Evolutionary conservation across 1,140 invertebrate species (phyloP).

Genomic region (Ceratosolen fusciceps): DNA sequence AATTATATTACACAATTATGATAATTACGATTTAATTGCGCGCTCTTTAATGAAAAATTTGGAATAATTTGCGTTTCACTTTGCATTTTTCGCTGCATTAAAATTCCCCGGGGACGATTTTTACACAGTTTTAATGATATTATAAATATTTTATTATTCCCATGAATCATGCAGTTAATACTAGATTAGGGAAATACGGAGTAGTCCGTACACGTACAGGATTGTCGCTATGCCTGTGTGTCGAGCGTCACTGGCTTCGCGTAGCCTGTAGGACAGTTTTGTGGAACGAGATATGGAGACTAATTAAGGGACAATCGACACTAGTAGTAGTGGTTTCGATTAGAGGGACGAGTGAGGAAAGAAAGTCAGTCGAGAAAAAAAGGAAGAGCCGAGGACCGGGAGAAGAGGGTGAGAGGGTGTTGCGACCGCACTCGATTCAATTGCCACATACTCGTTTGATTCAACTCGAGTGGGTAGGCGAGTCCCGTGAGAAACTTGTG

Average conservation of each 20-base stretch:
- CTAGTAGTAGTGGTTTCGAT: background rate
- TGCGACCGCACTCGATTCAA: background rate
- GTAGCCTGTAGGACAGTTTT: no score
- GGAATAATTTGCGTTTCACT: background rate
- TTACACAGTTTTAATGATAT: background rate
- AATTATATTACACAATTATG: no score
- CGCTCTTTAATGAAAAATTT: no score
- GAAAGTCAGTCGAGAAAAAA: no score
- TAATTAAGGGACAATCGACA: conserved; percentile 32
- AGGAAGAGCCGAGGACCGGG: no score
- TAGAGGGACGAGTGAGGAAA: no score
- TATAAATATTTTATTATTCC: background rate
- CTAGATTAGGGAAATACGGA: background rate
- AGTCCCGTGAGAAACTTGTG: background rate
- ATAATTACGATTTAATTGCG: no score
- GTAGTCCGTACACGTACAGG: no score
- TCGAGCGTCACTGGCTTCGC: no score
- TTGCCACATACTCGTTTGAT: background rate
- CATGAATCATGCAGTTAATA: background rate
- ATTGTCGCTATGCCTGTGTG: no score
- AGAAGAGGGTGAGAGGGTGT: no score
- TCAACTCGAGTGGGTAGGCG: background rate
- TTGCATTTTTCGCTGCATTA: background rate
- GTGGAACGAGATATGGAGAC: no score
- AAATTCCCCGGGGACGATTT: background rate